Percentiles rank a stretch among this genome's conserved stretches.
phyloP scores from a whole-genome alignment of 2,888 invertebrate species.

The Myopa tessellatipennis region DNA sequence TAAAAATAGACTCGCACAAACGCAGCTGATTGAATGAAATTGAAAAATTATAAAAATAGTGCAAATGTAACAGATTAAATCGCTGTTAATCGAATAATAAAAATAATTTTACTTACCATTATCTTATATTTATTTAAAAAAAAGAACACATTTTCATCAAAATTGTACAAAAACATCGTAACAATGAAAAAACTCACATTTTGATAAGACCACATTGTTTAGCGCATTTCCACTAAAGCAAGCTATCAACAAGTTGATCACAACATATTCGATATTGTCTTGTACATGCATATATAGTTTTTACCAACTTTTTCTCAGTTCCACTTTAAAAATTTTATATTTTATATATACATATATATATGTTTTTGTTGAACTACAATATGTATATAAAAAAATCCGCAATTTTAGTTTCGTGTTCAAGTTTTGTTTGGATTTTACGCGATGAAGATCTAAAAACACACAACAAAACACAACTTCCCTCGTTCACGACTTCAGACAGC shows the following conservation, averaged over 20 bases:
- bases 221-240: background rate
- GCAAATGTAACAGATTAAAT: too few relatives aligned
- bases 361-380: too few relatives aligned
- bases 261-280: background rate
- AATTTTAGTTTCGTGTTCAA: background rate
- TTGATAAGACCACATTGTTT: conserved; percentile 27
- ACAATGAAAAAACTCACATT: conserved; percentile 17
- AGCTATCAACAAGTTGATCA: background rate
- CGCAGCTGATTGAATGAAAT: conserved; percentile 20
- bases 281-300: background rate
- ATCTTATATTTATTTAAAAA: background rate
- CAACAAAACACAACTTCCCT: background rate
- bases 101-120: background rate
- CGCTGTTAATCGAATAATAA: too few relatives aligned
- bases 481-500: conserved; percentile 28
- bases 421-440: conserved; percentile 1
- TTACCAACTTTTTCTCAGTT: background rate
- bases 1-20: conserved; percentile 6
- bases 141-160: background rate
- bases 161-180: background rate
- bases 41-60: too few relatives aligned
- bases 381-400: too few relatives aligned
- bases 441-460: background rate
- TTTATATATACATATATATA: too few relatives aligned
- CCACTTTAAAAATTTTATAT: too few relatives aligned